phyloP scores from a whole-genome alignment of 2,888 invertebrate genomes.

The Charanyca ferruginea region DNA sequence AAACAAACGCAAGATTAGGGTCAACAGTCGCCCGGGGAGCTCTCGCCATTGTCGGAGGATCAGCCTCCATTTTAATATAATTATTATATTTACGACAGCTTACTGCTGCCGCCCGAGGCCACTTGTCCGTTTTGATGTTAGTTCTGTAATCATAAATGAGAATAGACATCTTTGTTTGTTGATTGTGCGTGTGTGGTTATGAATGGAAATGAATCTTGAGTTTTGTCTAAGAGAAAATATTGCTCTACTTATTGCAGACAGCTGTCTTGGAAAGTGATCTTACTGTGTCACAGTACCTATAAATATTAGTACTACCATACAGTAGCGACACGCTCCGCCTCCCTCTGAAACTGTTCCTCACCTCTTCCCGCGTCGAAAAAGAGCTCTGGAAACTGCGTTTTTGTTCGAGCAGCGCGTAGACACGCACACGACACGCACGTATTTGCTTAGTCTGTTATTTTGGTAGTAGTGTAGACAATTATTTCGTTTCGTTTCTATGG shows the following conservation, averaged over 20 bases:
- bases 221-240: constrained; percentile 6
- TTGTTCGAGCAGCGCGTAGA: too few relatives aligned
- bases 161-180: constrained; percentile 46
- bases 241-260: not conserved
- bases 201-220: constrained; percentile 6
- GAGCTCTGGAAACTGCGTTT: too few relatives aligned
- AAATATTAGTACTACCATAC: too few relatives aligned
- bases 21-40: constrained; percentile 74
- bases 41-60: constrained; percentile 72
- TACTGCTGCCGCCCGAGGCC: constrained; percentile 50
- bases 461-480: too few relatives aligned
- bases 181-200: constrained; percentile 5
- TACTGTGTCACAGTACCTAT: too few relatives aligned
- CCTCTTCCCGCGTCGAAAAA: too few relatives aligned
- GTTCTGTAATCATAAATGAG: constrained; percentile 51
- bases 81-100: constrained; percentile 64
- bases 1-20: constrained; percentile 83
- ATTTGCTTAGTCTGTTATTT: too few relatives aligned
- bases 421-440: too few relatives aligned
- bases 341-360: too few relatives aligned
- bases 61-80: constrained; percentile 74
- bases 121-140: constrained; percentile 54
- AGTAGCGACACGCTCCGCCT: too few relatives aligned
- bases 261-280: not conserved
- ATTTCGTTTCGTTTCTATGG: too few relatives aligned